These are phyloP conservation scores for Daubentonia madagascariensis DNA, from an alignment of 2,113 vertebrate genomes.

Conservation along the genomic window DNA sequence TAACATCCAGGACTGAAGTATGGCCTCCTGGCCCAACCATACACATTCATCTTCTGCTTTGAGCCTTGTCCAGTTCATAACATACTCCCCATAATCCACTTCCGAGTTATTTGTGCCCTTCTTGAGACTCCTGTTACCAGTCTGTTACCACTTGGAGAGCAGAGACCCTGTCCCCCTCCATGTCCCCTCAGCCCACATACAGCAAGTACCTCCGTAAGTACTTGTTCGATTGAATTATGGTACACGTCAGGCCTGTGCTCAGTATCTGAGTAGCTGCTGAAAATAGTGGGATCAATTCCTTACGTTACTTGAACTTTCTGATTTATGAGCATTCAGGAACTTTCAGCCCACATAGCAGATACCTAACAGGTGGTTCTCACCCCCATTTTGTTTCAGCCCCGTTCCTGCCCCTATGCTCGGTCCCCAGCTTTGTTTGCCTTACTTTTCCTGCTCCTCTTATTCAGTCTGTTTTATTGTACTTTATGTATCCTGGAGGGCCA, in stretches of 20 bases:
- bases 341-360: neutral
- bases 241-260: accelerated
- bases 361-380: accelerated
- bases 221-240: neutral
- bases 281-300: neutral
- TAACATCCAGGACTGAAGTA: neutral
- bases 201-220: neutral
- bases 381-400: neutral
- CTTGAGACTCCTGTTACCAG: accelerated
- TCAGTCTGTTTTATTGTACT: neutral
- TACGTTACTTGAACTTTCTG: neutral
- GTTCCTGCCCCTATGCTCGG: accelerated
- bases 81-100: accelerated
- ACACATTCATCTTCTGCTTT: neutral
- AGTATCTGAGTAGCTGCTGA: neutral
- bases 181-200: accelerated
- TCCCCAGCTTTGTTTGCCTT: neutral
- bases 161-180: neutral
- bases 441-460: neutral
- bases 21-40: accelerated
- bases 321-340: neutral
- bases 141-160: neutral
- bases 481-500: neutral
- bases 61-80: neutral
- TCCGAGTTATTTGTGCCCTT: neutral